Evolutionary conservation across 2,888 invertebrate species (phyloP), one percentile per base, ranked within the genome.

Genomic region (Cantharis nigra): DNA sequence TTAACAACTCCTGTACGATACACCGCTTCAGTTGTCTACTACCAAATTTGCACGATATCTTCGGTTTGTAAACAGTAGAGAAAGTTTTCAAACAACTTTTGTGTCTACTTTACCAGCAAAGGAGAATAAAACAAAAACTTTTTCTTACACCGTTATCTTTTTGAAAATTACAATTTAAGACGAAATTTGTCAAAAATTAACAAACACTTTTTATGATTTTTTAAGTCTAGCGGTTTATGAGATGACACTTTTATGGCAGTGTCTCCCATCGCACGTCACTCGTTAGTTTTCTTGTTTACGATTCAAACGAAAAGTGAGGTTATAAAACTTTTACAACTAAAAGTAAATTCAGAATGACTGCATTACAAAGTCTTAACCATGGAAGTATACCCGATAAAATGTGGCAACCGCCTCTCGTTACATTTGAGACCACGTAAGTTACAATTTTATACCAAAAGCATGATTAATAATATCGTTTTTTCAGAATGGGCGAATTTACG

Each of bases 401-500:
- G 80, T 97, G 97, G 97, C 96, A 96, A 86, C 97, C 97, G 5
- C 94, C 95, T 10, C 93, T 93, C 83, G 96, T 95, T 5, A 90
- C 93, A 16, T 87, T 97, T 73, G 96, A 96, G 88, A 97, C 97
- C 77, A 93, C 95, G 96, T 96, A 90, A 92, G 93, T 89, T 75
- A 73, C 75, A 23, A 67, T 67, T n/a, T 9, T 23, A 9, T n/a
- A 3, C 20, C 23, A 26, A 7, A 49, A 49, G 7, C 49, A 49
- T 49, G 5, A 33, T n/a, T n/a, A 49, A n/a, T 49, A n/a, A 49
- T 4, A 30, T 11, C 16, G 63, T 30, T 81, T 78, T 90, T 90
- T 72, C 87, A 97, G 97, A 69, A 98, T 99, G 97, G 99, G 99
- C 0, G 94, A 94, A 84, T 91, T 99, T 71, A 91, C 93, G 0